phyloP scores from a whole-genome alignment of 2,113 vertebrate genomes.

The Thalassarche chlororhynchos region DNA sequence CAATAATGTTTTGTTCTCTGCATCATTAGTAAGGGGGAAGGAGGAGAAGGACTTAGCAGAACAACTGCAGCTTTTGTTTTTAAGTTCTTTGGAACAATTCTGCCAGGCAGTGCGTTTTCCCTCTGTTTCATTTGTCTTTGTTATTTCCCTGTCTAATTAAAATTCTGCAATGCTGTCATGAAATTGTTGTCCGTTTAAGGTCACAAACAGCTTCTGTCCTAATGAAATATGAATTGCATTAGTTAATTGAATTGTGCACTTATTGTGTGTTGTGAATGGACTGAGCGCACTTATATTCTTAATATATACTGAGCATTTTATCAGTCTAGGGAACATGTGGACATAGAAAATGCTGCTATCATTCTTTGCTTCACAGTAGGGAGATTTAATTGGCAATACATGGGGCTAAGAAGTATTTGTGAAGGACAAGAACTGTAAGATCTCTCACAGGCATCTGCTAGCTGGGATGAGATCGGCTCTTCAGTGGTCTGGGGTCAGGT shows the following conservation, averaged over 20 bases:
- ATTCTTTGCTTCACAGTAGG: background rate
- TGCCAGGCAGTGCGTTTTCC: slow-evolving; percentile 48
- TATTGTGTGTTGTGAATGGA: slow-evolving; percentile 28
- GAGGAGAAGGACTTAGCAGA: slow-evolving; percentile 34
- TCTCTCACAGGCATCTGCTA: background rate
- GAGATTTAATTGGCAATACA: background rate
- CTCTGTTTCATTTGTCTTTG: slow-evolving; percentile 61
- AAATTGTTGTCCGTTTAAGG: slow-evolving; percentile 62
- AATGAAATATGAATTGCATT: slow-evolving; percentile 70
- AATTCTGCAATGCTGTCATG: slow-evolving; percentile 56
- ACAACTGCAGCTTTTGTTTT: slow-evolving; percentile 68
- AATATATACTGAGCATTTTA: background rate
- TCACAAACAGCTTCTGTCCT: slow-evolving; percentile 71
- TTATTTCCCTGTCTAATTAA: slow-evolving; percentile 66
- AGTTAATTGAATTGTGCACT: slow-evolving; percentile 61
- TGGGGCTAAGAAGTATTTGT: background rate
- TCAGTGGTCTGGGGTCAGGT: slow-evolving; percentile 7
- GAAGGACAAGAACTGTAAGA: background rate
- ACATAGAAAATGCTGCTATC: background rate
- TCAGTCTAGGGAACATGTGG: background rate
- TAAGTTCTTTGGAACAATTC: slow-evolving; percentile 56
- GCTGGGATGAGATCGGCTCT: background rate
- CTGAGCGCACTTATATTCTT: slow-evolving; percentile 11
- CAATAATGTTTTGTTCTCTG: slow-evolving; percentile 31
- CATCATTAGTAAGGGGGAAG: slow-evolving; percentile 15